Conservation (phyloP, 2,797 vertebrate genomes). For the Microctenopoma stevenorrisi region DNA sequence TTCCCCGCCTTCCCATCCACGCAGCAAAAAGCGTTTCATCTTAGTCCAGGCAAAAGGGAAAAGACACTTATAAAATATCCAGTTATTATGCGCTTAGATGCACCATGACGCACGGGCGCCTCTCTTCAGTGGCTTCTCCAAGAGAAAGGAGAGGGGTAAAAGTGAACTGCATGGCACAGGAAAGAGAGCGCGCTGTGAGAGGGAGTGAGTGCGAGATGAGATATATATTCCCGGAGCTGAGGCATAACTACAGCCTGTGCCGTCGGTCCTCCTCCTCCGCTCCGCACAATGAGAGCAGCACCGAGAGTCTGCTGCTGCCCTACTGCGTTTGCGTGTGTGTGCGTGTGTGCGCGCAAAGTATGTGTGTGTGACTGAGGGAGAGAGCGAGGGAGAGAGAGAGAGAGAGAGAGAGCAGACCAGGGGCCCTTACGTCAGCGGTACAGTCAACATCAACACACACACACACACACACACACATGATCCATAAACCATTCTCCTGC, state of each 20-base stretch:
- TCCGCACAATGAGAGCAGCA: conserved; percentile 65
- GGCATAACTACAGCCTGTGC: conserved; percentile 59
- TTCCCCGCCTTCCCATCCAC: conserved; percentile 49
- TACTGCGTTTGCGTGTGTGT: conserved; percentile 28
- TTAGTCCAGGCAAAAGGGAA: conserved; percentile 46
- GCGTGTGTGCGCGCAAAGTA: conserved; percentile 16
- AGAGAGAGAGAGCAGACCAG: conserved; percentile 20
- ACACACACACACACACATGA: background rate
- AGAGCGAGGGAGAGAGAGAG: conserved; percentile 29
- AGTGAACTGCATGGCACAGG: conserved; percentile 6
- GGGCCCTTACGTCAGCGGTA: conserved; percentile 72
- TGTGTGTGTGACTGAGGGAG: conserved; percentile 11
- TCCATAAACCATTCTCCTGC: background rate
- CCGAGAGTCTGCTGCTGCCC: conserved; percentile 65
- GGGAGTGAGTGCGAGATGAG: conserved; percentile 16
- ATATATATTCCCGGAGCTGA: conserved; percentile 56
- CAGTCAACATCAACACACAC: conserved; percentile 47
- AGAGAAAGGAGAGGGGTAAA: background rate
- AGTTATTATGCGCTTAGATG: conserved; percentile 60
- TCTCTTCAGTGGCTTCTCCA: conserved; percentile 23
- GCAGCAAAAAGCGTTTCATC: conserved; percentile 50
- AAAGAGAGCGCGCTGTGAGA: conserved; percentile 6
- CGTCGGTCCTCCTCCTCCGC: conserved; percentile 55
- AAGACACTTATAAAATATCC: conserved; percentile 35
- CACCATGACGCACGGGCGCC: conserved; percentile 43